Conservation (phyloP, 2,113 vertebrate genomes). For the Cynopterus brachyotis region DNA sequence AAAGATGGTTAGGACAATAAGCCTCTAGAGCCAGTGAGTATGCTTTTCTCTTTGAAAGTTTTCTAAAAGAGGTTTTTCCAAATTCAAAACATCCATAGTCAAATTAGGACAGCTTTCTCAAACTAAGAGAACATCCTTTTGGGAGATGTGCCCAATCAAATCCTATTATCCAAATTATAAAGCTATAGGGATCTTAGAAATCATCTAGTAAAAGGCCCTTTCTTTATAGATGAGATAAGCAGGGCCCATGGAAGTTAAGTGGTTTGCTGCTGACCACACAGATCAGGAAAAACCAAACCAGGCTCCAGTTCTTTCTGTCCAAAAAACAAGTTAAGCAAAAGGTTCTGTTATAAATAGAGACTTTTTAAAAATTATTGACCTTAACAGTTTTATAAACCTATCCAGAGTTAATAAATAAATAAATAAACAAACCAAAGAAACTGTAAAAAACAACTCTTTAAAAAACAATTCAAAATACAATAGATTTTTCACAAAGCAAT, state of each 20-base stretch:
- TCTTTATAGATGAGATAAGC: neutral
- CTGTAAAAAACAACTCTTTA: neutral
- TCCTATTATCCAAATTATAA: constrained; percentile 30
- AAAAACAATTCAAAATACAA: constrained; percentile 38
- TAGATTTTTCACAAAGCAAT: neutral
- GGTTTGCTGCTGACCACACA: neutral
- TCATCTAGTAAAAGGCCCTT: neutral
- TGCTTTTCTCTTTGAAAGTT: neutral
- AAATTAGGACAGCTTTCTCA: constrained; percentile 2
- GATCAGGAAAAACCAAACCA: neutral
- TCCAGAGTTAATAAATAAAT: neutral
- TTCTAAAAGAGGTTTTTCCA: neutral
- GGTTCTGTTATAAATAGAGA: neutral
- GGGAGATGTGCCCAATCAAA: constrained; percentile 37
- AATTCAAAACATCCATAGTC: neutral
- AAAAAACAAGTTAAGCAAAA: neutral
- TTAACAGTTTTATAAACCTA: constrained; percentile 24
- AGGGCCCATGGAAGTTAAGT: neutral
- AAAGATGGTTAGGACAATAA: neutral
- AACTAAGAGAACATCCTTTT: constrained; percentile 16
- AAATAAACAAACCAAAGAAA: neutral
- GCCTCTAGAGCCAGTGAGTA: neutral
- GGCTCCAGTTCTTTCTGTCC: neutral
- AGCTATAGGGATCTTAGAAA: constrained; percentile 22
- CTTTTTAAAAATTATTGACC: neutral